phyloP scores from a whole-genome alignment of 2,113 vertebrate species.

The Sarotherodon lohbergeri region DNA sequence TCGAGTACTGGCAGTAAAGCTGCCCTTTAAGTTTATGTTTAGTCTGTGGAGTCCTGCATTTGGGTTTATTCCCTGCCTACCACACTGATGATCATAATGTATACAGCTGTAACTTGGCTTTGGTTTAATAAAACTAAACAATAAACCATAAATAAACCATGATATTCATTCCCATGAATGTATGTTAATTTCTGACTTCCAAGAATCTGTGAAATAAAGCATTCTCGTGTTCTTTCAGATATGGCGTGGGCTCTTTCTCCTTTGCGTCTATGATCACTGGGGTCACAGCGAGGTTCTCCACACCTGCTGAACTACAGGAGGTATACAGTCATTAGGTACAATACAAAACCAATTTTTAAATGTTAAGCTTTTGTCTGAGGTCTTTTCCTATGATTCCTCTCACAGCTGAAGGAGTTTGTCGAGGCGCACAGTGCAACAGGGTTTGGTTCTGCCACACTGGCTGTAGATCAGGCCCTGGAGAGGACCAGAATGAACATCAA shows the following conservation, averaged over 20 bases:
- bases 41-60: background rate
- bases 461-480: conserved; percentile 85
- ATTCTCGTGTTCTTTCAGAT: conserved; percentile 60
- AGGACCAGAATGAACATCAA: conserved; percentile 80
- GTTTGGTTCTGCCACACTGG: conserved; percentile 80
- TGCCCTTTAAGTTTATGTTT: background rate
- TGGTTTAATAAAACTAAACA: background rate
- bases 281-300: conserved; percentile 77
- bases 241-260: conserved; percentile 83
- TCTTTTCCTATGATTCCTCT: background rate
- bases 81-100: background rate
- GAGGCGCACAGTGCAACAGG: conserved; percentile 60
- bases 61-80: background rate
- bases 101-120: background rate
- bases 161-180: background rate
- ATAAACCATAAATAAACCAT: background rate
- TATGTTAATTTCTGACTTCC: background rate
- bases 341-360: background rate
- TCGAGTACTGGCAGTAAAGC: background rate
- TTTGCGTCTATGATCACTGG: conserved; percentile 79
- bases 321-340: conserved; percentile 36
- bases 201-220: background rate
- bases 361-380: background rate
- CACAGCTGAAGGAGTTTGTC: conserved; percentile 82
- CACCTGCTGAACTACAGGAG: conserved; percentile 77